Conservation (phyloP, 2,888 invertebrate species). For the Lochmaea crataegi region DNA sequence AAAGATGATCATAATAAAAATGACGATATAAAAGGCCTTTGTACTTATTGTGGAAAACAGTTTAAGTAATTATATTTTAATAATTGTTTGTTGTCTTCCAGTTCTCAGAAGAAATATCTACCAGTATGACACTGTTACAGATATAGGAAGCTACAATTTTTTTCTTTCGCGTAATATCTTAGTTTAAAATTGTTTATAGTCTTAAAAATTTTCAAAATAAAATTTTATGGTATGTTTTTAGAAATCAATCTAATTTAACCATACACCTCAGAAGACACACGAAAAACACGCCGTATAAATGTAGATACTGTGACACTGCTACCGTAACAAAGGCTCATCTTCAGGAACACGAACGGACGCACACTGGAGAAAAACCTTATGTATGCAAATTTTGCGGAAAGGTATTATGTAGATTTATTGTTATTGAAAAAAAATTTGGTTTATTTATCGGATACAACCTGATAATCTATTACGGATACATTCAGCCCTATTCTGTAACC, state of each 20-base stretch:
- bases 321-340: slow-evolving; percentile 53
- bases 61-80: slow-evolving; percentile 50
- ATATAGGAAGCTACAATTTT: no score
- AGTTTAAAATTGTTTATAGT: no score
- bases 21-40: slow-evolving; percentile 45
- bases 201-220: neutral
- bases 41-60: slow-evolving; percentile 57
- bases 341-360: slow-evolving; percentile 56
- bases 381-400: slow-evolving; percentile 58
- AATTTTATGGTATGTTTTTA: slow-evolving; percentile 26
- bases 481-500: no score
- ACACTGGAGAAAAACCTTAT: slow-evolving; percentile 58
- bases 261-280: slow-evolving; percentile 58
- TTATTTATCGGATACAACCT: neutral
- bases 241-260: slow-evolving; percentile 46
- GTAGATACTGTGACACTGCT: slow-evolving; percentile 55
- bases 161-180: no score
- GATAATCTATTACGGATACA: neutral
- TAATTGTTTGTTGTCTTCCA: slow-evolving; percentile 10
- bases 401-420: slow-evolving; percentile 41
- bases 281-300: slow-evolving; percentile 58
- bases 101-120: neutral
- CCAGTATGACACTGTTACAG: no score
- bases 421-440: neutral
- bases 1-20: slow-evolving; percentile 15